These are phyloP conservation scores for Philantomba maxwellii DNA, from an alignment of 2,113 vertebrate genomes.

Conservation along the genomic window DNA sequence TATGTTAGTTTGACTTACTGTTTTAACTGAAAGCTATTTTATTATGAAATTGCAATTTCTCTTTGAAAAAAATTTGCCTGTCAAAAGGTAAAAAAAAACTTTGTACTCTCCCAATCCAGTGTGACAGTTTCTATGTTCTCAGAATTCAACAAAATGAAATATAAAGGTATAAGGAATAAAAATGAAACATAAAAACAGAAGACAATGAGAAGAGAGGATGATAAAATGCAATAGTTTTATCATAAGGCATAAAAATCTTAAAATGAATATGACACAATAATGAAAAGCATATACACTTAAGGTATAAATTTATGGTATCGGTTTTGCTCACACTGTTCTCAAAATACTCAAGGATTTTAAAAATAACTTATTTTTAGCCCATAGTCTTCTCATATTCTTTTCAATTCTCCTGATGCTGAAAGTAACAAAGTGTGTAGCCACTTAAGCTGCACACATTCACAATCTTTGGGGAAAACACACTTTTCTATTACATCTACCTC, in stretches of 20 bases:
- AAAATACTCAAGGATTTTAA: neutral
- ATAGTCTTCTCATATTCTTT: slow-evolving; percentile 19
- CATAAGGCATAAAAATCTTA: neutral
- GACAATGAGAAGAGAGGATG: neutral
- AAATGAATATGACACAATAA: neutral
- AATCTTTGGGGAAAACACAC: slow-evolving; percentile 38
- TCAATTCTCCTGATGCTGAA: neutral
- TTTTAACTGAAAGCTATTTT: neutral
- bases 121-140: neutral
- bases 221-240: neutral
- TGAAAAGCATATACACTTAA: neutral
- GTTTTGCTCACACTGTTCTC: slow-evolving; percentile 24
- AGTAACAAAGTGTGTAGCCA: slow-evolving; percentile 36
- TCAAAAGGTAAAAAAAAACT: neutral
- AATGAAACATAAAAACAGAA: neutral
- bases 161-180: neutral
- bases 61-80: neutral
- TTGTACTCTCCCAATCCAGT: neutral
- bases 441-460: slow-evolving; percentile 1
- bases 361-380: slow-evolving; percentile 41
- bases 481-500: neutral
- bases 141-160: neutral
- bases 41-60: neutral
- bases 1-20: neutral
- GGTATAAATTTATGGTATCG: neutral